Evolutionary conservation across 2,797 vertebrate genomes (phyloP).

Genomic region (Dromococcyx pavoninus): DNA sequence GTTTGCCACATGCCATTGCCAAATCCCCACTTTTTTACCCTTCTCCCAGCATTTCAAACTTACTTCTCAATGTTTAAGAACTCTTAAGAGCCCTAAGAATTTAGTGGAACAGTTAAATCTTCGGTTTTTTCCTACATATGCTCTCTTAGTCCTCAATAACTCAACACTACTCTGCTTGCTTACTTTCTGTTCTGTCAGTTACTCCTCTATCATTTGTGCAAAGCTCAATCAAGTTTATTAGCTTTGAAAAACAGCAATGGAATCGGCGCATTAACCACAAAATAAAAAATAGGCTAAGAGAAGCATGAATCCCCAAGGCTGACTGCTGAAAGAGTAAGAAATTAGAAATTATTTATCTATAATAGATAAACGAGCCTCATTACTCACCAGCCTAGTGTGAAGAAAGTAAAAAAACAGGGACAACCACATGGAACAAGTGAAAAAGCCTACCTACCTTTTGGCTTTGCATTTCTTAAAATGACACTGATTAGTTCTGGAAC

Average conservation of each 20-base stretch:
- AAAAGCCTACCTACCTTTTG: constrained; percentile 87
- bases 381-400: not conserved
- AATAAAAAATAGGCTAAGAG: not conserved
- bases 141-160: not conserved
- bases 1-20: not conserved
- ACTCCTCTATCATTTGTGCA: not conserved
- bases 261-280: not conserved
- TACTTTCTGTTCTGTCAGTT: not conserved
- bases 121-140: not conserved
- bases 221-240: not conserved
- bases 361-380: not conserved
- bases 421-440: not conserved
- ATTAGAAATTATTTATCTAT: not conserved
- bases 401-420: not conserved
- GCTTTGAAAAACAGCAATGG: not conserved
- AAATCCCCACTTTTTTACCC: not conserved
- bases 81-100: not conserved
- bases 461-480: constrained; percentile 88
- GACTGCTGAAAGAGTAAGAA: not conserved
- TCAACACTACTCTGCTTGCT: not conserved
- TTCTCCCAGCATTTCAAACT: not conserved
- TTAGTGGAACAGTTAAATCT: not conserved
- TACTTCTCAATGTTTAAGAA: not conserved
- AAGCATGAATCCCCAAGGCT: not conserved
- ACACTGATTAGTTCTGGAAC: constrained; percentile 91